phyloP scores from a whole-genome alignment of 2,888 invertebrate genomes.

The Diarsia brunnea region DNA sequence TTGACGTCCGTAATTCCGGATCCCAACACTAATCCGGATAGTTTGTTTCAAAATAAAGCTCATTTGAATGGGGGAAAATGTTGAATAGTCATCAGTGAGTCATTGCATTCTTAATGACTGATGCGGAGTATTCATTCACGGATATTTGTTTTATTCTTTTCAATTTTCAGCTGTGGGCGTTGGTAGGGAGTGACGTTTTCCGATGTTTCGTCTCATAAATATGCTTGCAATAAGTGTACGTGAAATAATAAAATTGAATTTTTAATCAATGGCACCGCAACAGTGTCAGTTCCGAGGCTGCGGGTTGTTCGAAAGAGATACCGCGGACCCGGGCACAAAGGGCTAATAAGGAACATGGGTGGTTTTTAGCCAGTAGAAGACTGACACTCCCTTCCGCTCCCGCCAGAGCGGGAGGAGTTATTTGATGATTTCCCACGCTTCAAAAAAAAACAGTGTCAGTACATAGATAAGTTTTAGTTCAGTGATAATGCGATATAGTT shows the following conservation, averaged over 20 bases:
- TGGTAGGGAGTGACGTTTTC: neutral
- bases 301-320: too few relatives aligned
- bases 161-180: neutral
- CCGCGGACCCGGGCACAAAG: too few relatives aligned
- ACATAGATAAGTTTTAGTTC: neutral
- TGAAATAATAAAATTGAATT: neutral
- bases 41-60: conserved; percentile 20
- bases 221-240: neutral
- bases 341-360: too few relatives aligned
- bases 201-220: neutral
- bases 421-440: too few relatives aligned
- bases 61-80: conserved; percentile 14
- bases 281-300: too few relatives aligned
- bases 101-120: conserved; percentile 25
- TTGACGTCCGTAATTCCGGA: conserved; percentile 18
- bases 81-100: conserved; percentile 17
- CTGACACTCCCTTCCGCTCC: too few relatives aligned
- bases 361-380: too few relatives aligned
- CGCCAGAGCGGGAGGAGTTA: too few relatives aligned
- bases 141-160: neutral
- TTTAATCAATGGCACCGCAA: neutral
- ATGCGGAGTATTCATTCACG: conserved; percentile 10
- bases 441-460: too few relatives aligned
- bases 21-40: conserved; percentile 11
- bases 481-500: neutral